Evolutionary conservation across 2,888 invertebrate species (phyloP), one percentile per base, ranked within the genome.

Genomic region (Hemithea aestivaria): DNA sequence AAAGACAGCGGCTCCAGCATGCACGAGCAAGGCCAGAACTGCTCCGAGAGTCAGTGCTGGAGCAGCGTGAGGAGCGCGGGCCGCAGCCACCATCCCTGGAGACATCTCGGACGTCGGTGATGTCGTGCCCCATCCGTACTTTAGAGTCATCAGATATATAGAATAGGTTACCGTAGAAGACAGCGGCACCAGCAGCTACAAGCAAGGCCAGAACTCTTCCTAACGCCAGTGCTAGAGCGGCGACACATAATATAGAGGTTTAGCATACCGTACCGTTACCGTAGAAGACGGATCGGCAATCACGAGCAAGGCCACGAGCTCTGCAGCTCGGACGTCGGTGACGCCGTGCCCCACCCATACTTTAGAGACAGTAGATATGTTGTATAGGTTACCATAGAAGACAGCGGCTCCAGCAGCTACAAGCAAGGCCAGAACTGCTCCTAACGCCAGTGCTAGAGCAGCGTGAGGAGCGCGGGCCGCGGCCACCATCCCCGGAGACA

Each of bases 71-170:
- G 85, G 56, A 8, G 59, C 48, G 3, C 57, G 48, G 7, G 55
- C 43, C 4, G 58, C 45, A 2, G 55, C 54, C 8, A 63, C 63
- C 7, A 53, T 56, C 37, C 67, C 65, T 4, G 68, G 59, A 7
- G 70, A 58, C 32, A 81, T 85, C 20, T 89, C 88, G 51, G 93
- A 94, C 31, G 89, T 79, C 49, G 88, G 79, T 48, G 95, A 96
- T 70, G 92, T 92, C 8, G 91, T 88, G 41, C 96, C 94, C 91
- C 94, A 95, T 10, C 97, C 97, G 71, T 93, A 91, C 2, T n/a
- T n/a, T n/a, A n/a, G n/a, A n/a, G n/a, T n/a, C n/a, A n/a, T n/a
- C n/a, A n/a, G n/a, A n/a, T 24, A 33, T 23, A 8, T 33, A 16
- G 16, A 4, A 5, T 16, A 16, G 5, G 71, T 66, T 25, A 84